A percentile compares a stretch with the other conserved stretches of the same genome.
phyloP scores from a whole-genome alignment of 1,140 invertebrate genomes.

The Macrostomum lignano region DNA sequence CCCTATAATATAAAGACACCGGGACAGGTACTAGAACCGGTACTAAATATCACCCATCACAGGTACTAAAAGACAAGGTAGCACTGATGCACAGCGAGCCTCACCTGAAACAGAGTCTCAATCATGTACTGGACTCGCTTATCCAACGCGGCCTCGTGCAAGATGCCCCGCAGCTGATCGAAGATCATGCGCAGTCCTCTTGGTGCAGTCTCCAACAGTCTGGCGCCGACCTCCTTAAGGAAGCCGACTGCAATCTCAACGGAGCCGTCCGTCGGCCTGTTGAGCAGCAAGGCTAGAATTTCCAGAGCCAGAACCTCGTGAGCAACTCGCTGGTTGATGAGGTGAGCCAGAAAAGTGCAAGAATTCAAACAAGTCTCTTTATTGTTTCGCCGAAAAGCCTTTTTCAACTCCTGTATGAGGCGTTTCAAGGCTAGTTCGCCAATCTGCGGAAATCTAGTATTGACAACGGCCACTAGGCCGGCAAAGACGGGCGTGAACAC shows the following conservation, averaged over 20 bases:
- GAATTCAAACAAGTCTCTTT: conserved; percentile 65
- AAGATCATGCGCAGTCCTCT: conserved; percentile 73
- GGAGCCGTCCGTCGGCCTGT: conserved; percentile 79
- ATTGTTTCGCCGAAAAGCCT: conserved; percentile 69
- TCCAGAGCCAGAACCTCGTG: conserved; percentile 89
- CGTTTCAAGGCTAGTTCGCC: conserved; percentile 68
- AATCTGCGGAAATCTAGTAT: conserved; percentile 89
- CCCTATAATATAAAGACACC: too few relatives aligned
- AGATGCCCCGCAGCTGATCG: conserved; percentile 64
- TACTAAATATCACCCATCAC: too few relatives aligned
- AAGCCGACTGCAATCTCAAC: conserved; percentile 85
- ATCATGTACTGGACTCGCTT: conserved; percentile 88
- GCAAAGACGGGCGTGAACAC: conserved; percentile 93
- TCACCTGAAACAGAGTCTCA: conserved; percentile 63
- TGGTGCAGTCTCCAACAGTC: conserved; percentile 59
- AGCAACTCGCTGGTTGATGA: conserved; percentile 76
- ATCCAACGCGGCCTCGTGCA: conserved; percentile 69
- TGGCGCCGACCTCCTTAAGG: conserved; percentile 80
- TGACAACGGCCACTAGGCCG: conserved; percentile 65
- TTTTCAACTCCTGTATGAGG: conserved; percentile 67
- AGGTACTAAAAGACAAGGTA: too few relatives aligned
- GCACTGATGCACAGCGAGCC: too few relatives aligned
- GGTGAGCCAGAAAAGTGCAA: conserved; percentile 68
- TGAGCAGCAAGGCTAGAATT: conserved; percentile 63
- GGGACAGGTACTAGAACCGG: too few relatives aligned